Base-by-base conservation (phyloP, 2,113 vertebrate species). In the Nibea coibor region DNA sequence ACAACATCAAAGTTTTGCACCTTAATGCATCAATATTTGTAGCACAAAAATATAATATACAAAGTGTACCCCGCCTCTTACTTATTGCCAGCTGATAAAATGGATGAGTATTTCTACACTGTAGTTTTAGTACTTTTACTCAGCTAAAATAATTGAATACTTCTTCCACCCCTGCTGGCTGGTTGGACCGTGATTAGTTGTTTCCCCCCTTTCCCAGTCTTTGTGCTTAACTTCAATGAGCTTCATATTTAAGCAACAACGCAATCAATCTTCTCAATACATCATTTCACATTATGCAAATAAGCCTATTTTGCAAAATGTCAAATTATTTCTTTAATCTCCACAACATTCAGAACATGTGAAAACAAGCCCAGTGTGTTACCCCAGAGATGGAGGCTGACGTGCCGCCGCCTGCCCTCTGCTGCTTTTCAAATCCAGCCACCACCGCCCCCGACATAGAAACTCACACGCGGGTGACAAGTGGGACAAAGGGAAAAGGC, bases 401-500 rank as follows among this genome's bases (percentile, higher is more conserved):
- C 62, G 3, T 42, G 78, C 10, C 8, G 7, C 62, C 12, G 31
- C 80, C 54, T 67, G 57, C 22, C 59, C 67, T 64, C 45, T 39
- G 15, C 22, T 81, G 70, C 58, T 42, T 75, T 56, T 77, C 57
- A 45, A 51, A 48, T 39, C 11, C 22, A 53, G 4, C 70, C 50
- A 12, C 19, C 64, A 28, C 45, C 54, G 28, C 57, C 58, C 68
- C 17, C 24, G 28, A 51, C 51, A 0, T 0, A 45, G 14, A 56
- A n/a, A 62, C 54, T 2, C 48, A 53, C 87, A 66, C 19, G 4
- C 22, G 54, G 68, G 57, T 68, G 76, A 73, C 35, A 71, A 81
- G 61, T 43, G 51, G 56, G 58, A 92, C 85, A 87, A 80, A 73
- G 72, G 79, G 28, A 3, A 5, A 16, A 43, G 74, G 69, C 83